These are phyloP conservation scores for Gymnopithys bicolor DNA, from an alignment of 2,797 vertebrate species.

Conservation along the genomic window DNA sequence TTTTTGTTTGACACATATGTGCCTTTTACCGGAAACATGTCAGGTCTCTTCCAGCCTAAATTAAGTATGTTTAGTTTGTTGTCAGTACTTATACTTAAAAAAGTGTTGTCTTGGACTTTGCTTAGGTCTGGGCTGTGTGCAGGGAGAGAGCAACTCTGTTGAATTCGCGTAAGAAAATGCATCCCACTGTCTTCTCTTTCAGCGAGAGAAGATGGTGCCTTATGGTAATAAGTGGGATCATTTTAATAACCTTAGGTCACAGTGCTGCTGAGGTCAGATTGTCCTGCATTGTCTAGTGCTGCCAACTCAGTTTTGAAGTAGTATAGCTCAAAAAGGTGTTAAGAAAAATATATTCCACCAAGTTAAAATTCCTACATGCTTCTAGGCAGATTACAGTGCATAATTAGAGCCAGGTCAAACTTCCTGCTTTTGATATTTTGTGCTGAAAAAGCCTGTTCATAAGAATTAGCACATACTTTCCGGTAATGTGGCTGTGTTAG, in stretches of 20 bases:
- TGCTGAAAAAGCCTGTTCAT: neutral
- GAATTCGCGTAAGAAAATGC: accelerated
- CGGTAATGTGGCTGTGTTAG: neutral
- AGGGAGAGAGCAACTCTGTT: neutral
- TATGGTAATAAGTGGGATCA: neutral
- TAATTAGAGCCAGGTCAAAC: neutral
- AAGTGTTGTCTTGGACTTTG: neutral
- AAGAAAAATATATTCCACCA: neutral
- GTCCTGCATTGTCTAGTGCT: neutral
- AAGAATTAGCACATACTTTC: neutral
- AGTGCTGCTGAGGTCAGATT: neutral
- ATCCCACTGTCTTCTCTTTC: neutral
- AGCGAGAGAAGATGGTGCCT: neutral
- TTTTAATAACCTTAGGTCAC: neutral
- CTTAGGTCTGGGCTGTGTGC: neutral
- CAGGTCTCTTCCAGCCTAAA: neutral
- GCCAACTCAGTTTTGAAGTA: neutral
- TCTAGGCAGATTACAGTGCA: neutral
- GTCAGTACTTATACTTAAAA: neutral
- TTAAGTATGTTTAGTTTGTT: neutral
- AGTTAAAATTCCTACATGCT: neutral
- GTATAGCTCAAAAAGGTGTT: neutral
- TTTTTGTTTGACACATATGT: accelerated
- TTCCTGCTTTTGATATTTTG: neutral
- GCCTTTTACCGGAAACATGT: neutral